These are phyloP conservation scores for Potorous gilbertii DNA, from an alignment of 2,797 vertebrate genomes.

Conservation along the genomic window DNA sequence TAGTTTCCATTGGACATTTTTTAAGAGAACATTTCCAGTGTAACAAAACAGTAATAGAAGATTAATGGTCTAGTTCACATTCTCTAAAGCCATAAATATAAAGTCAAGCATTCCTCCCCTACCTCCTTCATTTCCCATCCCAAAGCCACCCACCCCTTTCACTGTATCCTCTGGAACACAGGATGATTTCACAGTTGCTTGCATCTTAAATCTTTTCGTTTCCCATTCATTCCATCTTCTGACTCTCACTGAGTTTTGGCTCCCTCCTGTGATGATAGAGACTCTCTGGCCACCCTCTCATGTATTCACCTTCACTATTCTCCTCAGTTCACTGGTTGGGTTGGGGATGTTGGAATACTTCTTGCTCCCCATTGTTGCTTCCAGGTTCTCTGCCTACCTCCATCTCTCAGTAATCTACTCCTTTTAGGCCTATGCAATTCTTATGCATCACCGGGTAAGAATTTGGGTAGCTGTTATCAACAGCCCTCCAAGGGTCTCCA, in stretches of 20 bases:
- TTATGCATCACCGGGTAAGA: not conserved
- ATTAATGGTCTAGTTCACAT: slow-evolving; percentile 60
- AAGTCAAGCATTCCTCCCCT: not conserved
- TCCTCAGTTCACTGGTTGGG: not conserved
- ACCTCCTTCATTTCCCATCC: not conserved
- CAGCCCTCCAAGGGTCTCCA: not conserved
- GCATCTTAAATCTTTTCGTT: not conserved
- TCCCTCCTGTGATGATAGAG: not conserved
- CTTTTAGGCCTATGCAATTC: no score
- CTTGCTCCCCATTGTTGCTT: not conserved
- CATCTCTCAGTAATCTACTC: no score
- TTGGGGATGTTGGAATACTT: not conserved
- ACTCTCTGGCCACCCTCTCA: not conserved
- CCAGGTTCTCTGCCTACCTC: not conserved
- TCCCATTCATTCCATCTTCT: not conserved
- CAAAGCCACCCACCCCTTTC: not conserved
- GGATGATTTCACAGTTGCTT: not conserved
- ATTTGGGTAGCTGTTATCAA: not conserved
- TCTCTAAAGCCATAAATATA: slow-evolving; percentile 35
- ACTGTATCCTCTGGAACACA: not conserved
- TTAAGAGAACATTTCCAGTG: slow-evolving; percentile 46
- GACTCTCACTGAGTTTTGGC: not conserved
- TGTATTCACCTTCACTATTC: not conserved
- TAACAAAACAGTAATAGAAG: slow-evolving; percentile 47
- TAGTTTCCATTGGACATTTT: slow-evolving; percentile 59